phyloP scores from a whole-genome alignment of 2,888 invertebrate genomes.

The Dione juno region DNA sequence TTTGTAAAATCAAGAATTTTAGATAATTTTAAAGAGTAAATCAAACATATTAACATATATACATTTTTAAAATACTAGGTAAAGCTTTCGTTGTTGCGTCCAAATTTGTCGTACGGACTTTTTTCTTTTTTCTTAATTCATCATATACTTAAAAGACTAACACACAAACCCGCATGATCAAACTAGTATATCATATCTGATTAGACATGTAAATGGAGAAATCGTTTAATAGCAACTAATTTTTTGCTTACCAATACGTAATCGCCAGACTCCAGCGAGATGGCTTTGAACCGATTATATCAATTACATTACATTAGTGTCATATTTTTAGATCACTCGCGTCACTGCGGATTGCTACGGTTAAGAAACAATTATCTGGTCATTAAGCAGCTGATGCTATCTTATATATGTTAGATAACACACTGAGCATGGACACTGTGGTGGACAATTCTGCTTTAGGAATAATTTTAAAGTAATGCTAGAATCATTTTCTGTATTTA shows the following conservation, averaged over 20 bases:
- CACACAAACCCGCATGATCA: not conserved
- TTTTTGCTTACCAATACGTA: constrained; percentile 18
- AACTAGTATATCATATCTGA: constrained; percentile 8
- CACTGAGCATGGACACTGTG: not conserved
- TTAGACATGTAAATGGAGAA: constrained; percentile 7
- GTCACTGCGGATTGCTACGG: constrained; percentile 22
- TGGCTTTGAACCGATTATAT: constrained; percentile 22
- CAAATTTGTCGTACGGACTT: not conserved
- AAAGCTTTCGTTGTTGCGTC: too few species aligned
- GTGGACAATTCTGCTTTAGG: constrained; percentile 7
- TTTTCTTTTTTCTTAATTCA: not conserved
- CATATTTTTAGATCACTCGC: constrained; percentile 15
- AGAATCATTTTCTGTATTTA: too few species aligned
- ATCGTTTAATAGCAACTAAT: constrained; percentile 3
- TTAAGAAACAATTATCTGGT: constrained; percentile 34
- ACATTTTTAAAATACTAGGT: too few species aligned
- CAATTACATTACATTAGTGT: constrained; percentile 22
- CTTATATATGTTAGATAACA: constrained; percentile 14
- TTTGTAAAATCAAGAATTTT: too few species aligned
- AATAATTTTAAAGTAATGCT: not conserved
- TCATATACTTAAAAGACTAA: not conserved
- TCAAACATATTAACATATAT: too few species aligned
- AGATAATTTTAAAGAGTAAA: too few species aligned
- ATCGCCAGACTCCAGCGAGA: not conserved
- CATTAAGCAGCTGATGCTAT: constrained; percentile 34